Percentiles rank a stretch among this genome's conserved stretches.
Conservation (phyloP, 1,140 invertebrate species). For the Anthonomus grandis region DNA sequence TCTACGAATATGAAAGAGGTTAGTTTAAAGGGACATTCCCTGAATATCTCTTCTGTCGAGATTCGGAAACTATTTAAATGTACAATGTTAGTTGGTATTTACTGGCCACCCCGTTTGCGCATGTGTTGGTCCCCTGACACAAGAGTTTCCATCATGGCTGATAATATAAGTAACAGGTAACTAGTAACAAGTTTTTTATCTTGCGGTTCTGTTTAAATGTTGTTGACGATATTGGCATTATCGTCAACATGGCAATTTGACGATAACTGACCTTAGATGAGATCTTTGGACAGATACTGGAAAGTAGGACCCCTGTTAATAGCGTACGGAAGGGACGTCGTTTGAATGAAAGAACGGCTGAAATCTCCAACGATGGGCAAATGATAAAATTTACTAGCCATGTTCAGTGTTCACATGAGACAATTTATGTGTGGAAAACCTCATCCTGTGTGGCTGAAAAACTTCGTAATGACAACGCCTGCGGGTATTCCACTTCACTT, state of each 20-base stretch:
- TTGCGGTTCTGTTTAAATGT: too few relatives aligned
- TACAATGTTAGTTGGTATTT: background rate
- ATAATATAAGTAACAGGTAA: too few relatives aligned
- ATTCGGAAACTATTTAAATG: too few relatives aligned
- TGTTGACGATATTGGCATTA: too few relatives aligned
- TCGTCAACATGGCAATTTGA: too few relatives aligned
- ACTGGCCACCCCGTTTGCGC: background rate
- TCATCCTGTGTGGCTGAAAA: conserved; percentile 9
- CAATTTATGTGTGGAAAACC: conserved; percentile 11
- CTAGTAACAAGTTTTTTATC: too few relatives aligned
- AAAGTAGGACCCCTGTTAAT: conserved; percentile 10
- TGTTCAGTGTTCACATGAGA: background rate
- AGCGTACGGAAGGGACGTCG: conserved; percentile 2
- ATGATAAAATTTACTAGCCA: conserved; percentile 9
- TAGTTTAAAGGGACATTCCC: too few relatives aligned
- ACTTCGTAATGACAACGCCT: conserved; percentile 19
- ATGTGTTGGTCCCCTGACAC: background rate
- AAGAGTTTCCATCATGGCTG: background rate
- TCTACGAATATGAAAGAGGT: background rate
- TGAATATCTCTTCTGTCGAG: too few relatives aligned
- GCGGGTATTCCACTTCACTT: conserved; percentile 16
- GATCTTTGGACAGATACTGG: conserved; percentile 6
- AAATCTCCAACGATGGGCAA: conserved; percentile 16
- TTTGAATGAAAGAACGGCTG: background rate
- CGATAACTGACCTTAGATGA: too few relatives aligned